These are phyloP conservation scores for Austrolebias charrua DNA, from an alignment of 2,797 vertebrate genomes.

Conservation along the genomic window DNA sequence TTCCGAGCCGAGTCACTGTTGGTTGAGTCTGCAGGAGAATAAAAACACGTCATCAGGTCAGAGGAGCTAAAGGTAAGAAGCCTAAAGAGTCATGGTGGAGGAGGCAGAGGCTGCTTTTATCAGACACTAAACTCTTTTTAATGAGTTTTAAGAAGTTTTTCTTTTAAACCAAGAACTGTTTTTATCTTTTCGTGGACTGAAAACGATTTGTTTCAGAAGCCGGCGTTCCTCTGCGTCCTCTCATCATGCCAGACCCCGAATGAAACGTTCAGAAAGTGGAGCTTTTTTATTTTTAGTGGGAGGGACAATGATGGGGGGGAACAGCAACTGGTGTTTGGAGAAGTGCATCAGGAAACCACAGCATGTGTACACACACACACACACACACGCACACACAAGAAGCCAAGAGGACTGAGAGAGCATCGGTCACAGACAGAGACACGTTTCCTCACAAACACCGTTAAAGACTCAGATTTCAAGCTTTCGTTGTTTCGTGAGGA, in stretches of 20 bases:
- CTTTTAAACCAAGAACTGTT: neutral
- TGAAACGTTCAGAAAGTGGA: slow-evolving; percentile 46
- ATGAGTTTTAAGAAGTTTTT: too few species aligned
- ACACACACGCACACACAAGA: neutral
- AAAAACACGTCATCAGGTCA: slow-evolving; percentile 33
- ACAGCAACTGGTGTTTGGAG: slow-evolving; percentile 1
- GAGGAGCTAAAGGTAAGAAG: slow-evolving; percentile 6
- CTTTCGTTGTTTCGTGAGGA: too few species aligned
- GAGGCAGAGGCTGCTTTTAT: slow-evolving; percentile 52
- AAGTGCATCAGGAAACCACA: too few species aligned
- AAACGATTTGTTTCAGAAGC: neutral
- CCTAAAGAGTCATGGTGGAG: slow-evolving; percentile 40
- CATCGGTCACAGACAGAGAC: slow-evolving; percentile 50
- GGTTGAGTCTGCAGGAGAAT: slow-evolving; percentile 84
- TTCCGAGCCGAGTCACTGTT: slow-evolving; percentile 93
- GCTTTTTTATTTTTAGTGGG: slow-evolving; percentile 21
- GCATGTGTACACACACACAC: neutral
- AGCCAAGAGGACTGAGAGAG: slow-evolving; percentile 55
- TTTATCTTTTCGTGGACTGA: neutral
- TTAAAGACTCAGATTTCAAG: neutral
- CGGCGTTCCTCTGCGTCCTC: slow-evolving; percentile 65
- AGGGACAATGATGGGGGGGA: slow-evolving; percentile 46
- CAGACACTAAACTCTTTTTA: neutral
- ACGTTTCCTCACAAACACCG: too few species aligned
- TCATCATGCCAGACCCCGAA: slow-evolving; percentile 24